phyloP scores from a whole-genome alignment of 2,797 vertebrate genomes.

The Epinephelus coioides region DNA sequence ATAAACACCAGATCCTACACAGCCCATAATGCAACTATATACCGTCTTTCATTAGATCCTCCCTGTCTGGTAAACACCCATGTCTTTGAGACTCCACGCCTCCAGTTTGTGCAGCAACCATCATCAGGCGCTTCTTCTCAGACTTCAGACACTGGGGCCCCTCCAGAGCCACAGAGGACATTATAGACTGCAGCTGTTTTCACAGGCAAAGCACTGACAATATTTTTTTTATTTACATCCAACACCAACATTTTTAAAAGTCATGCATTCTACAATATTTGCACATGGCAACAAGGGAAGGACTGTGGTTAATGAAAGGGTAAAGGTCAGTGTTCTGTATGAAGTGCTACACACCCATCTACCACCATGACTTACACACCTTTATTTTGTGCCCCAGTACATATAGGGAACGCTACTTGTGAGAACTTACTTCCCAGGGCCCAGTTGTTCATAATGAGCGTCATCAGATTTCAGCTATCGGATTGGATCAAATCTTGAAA shows the following conservation, averaged over 20 bases:
- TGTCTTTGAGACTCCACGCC: not conserved
- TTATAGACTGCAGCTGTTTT: not conserved
- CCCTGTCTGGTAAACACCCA: conserved; percentile 10
- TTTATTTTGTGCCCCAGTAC: too few relatives aligned
- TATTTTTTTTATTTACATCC: too few relatives aligned
- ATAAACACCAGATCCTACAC: not conserved
- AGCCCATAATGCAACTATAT: not conserved
- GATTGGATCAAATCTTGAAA: too few relatives aligned
- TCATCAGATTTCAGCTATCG: too few relatives aligned
- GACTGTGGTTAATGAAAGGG: not conserved
- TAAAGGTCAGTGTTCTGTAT: not conserved
- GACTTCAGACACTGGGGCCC: conserved; percentile 10
- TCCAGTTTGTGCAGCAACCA: not conserved
- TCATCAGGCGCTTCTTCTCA: not conserved
- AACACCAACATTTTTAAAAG: too few relatives aligned
- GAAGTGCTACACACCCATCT: not conserved
- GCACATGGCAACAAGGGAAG: not conserved
- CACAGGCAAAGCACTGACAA: not conserved
- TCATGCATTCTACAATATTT: too few relatives aligned
- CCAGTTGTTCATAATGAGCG: too few relatives aligned
- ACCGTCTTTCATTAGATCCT: not conserved
- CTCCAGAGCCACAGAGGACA: not conserved
- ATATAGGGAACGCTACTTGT: too few relatives aligned
- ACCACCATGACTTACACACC: not conserved
- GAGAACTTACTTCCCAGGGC: too few relatives aligned